A percentile compares a stretch with the other conserved stretches of the same genome.
Conservation (phyloP, 2,888 invertebrate genomes). For the Bedellia somnulentella region DNA sequence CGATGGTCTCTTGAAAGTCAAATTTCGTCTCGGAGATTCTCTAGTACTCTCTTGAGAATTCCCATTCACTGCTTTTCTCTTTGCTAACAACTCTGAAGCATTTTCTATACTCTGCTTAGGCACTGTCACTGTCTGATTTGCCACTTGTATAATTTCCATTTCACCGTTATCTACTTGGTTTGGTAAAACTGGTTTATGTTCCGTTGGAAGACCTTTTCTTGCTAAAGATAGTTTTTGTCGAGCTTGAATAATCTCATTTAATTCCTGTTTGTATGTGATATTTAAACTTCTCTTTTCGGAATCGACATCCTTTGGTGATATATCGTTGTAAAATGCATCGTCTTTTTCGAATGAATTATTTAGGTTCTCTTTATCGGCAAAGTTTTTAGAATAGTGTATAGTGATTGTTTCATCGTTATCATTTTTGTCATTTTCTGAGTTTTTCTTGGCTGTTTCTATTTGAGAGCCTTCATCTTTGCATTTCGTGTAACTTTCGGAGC, state of each 20-base stretch:
- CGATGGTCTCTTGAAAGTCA: conserved; percentile 43
- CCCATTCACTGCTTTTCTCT: conserved; percentile 32
- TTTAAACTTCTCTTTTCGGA: conserved; percentile 32
- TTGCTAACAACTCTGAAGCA: conserved; percentile 38
- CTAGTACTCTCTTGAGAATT: conserved; percentile 26
- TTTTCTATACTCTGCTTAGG: conserved; percentile 44
- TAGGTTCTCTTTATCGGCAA: conserved; percentile 45
- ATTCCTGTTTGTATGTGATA: conserved; percentile 41
- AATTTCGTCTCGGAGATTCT: conserved; percentile 36
- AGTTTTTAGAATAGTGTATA: conserved; percentile 38
- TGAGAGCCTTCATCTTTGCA: conserved; percentile 40
- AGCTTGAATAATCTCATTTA: conserved; percentile 51
- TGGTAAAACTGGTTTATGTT: conserved; percentile 24
- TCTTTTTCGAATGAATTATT: conserved; percentile 33
- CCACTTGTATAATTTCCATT: conserved; percentile 28
- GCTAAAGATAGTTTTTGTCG: conserved; percentile 45
- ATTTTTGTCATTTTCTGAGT: conserved; percentile 1
- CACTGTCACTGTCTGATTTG: conserved; percentile 45
- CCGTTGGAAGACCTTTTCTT: conserved; percentile 35
- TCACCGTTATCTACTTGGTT: conserved; percentile 21
- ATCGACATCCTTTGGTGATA: conserved; percentile 30
- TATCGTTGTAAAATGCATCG: conserved; percentile 44
- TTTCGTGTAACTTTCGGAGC: conserved; percentile 44
- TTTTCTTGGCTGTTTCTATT: conserved; percentile 26
- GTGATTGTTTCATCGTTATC: conserved; percentile 37